Evolutionary conservation across 2,113 vertebrate species (phyloP).

Genomic region (Fregetta grallaria): DNA sequence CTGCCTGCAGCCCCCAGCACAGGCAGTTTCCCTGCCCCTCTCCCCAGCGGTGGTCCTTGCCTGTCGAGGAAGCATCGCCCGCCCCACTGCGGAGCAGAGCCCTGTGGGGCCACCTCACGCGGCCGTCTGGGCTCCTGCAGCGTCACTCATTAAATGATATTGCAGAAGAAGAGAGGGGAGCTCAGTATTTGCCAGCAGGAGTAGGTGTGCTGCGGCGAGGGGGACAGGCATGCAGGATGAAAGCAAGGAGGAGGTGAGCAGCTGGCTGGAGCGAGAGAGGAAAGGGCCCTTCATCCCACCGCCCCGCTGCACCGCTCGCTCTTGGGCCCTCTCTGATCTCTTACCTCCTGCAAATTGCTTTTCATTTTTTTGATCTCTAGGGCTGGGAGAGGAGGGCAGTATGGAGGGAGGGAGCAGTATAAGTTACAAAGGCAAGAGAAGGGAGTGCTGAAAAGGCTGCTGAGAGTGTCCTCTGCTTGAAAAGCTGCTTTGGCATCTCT

Average conservation of each 20-base stretch:
- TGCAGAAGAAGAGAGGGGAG: neutral
- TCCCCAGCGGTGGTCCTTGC: neutral
- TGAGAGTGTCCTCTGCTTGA: neutral
- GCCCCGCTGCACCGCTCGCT: neutral
- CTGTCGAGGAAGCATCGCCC: fast-evolving
- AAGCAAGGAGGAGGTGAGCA: slow-evolving; percentile 31
- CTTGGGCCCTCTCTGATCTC: slow-evolving; percentile 39
- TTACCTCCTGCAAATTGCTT: slow-evolving; percentile 22
- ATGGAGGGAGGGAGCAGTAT: neutral
- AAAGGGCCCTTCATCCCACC: slow-evolving; percentile 48
- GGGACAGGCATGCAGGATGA: neutral
- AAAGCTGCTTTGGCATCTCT: slow-evolving; percentile 25
- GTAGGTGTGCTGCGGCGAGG: neutral
- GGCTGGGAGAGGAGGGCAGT: neutral
- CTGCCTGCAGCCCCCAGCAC: neutral
- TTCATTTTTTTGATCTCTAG: neutral
- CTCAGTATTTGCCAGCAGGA: neutral
- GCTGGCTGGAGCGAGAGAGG: slow-evolving; percentile 17
- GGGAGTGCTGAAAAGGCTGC: neutral
- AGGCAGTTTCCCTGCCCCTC: neutral
- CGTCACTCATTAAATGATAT: neutral
- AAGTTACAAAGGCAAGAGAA: neutral
- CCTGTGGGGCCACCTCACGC: fast-evolving
- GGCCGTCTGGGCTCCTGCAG: neutral
- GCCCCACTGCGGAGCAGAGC: neutral